Conservation (phyloP, 1,140 invertebrate species). For the Drosophila nannoptera region DNA sequence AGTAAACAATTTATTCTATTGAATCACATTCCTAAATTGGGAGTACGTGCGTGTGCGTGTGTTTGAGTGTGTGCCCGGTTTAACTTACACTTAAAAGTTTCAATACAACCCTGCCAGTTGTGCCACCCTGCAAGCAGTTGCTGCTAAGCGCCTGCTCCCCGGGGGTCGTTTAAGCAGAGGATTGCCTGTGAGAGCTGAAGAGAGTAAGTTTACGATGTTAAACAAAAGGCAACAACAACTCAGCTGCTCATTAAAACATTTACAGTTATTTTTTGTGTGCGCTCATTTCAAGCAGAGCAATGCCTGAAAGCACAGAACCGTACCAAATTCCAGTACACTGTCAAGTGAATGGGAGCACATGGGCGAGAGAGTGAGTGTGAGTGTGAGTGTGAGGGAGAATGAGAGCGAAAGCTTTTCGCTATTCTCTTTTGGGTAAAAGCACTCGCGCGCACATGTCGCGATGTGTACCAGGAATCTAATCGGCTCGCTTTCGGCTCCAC, state of each 20-base stretch:
- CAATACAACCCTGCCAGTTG: constrained; percentile 6
- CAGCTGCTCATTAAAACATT: constrained; percentile 14
- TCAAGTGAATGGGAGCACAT: neutral
- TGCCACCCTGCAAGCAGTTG: neutral
- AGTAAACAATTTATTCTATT: constrained; percentile 56
- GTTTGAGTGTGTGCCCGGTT: neutral
- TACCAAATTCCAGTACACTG: constrained; percentile 30
- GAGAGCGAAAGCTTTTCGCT: constrained; percentile 26
- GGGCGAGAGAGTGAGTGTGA: neutral
- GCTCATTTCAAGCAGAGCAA: constrained; percentile 9
- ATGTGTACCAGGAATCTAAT: constrained; percentile 66
- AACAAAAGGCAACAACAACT: constrained; percentile 6
- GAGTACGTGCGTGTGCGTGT: neutral
- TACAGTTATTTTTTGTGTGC: constrained; percentile 8
- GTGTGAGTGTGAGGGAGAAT: constrained; percentile 1
- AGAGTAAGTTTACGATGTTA: constrained; percentile 1
- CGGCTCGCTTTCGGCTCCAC: constrained; percentile 28
- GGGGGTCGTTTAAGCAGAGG: constrained; percentile 5
- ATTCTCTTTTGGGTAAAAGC: constrained; percentile 38
- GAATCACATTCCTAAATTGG: neutral
- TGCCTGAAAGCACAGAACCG: constrained; percentile 20
- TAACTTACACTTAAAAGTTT: constrained; percentile 3
- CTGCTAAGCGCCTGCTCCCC: constrained; percentile 5
- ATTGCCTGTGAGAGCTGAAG: constrained; percentile 1
- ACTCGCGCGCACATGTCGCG: constrained; percentile 54